Evolutionary conservation across 2,888 invertebrate genomes (phyloP).

Genomic region (Strigamia maritima): DNA sequence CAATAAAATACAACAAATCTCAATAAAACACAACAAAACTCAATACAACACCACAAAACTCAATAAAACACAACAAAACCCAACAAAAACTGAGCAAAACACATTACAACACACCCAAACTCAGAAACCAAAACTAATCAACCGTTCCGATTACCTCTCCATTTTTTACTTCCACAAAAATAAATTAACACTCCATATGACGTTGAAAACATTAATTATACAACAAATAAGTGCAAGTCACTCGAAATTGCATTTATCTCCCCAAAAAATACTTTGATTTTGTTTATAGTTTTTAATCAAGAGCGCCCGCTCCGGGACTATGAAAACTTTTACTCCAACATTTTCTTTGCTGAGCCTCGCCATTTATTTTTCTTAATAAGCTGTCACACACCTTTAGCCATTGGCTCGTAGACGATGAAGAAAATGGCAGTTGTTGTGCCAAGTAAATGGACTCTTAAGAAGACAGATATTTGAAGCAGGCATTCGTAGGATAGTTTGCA

Average conservation of each 20-base stretch:
- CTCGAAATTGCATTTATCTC: not conserved
- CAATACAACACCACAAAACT: too few relatives aligned
- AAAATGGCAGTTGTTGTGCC: slow-evolving; percentile 23
- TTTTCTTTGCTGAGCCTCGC: slow-evolving; percentile 4
- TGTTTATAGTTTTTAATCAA: slow-evolving; percentile 29
- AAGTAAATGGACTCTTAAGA: slow-evolving; percentile 26
- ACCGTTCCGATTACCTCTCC: too few relatives aligned
- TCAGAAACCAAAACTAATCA: too few relatives aligned
- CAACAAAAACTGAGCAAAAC: too few relatives aligned
- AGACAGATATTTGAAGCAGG: slow-evolving; percentile 28
- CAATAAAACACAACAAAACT: too few relatives aligned
- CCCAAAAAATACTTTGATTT: not conserved
- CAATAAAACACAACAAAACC: too few relatives aligned
- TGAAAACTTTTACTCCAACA: not conserved
- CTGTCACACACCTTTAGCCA: slow-evolving; percentile 34
- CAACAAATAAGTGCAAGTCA: not conserved
- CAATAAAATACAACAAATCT: too few relatives aligned
- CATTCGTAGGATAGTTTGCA: slow-evolving; percentile 30
- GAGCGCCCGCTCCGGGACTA: not conserved
- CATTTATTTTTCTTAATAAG: slow-evolving; percentile 29
- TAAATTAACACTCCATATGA: not conserved
- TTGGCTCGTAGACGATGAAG: not conserved
- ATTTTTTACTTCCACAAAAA: too few relatives aligned
- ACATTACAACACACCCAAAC: too few relatives aligned
- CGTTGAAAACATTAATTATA: not conserved